A percentile compares a stretch with the other conserved stretches of the same genome.
Evolutionary conservation across 2,113 vertebrate species (phyloP).

Genomic region (Mormyrus iriodes): DNA sequence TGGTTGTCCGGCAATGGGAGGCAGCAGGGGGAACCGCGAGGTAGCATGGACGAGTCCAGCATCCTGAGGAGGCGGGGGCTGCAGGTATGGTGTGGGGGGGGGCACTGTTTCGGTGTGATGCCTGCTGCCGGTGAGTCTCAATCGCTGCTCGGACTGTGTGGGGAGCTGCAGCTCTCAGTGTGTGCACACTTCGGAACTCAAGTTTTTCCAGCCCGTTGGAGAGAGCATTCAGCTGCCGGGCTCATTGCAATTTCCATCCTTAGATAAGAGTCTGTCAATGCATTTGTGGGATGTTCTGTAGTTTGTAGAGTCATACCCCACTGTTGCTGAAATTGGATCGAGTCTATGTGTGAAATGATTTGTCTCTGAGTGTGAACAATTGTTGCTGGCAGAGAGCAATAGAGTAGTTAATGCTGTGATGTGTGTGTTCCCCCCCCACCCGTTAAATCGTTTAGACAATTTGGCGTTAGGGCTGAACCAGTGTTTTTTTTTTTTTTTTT

Average conservation of each 20-base stretch:
- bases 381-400: neutral
- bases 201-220: neutral
- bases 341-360: neutral
- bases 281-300: neutral
- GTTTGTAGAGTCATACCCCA: neutral
- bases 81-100: conserved; percentile 69
- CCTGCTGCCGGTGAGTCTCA: neutral
- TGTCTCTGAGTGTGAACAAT: neutral
- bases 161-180: neutral
- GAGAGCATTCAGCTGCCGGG: neutral
- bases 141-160: neutral
- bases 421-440: neutral
- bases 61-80: conserved; percentile 85
- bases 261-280: neutral
- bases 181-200: neutral
- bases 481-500: neutral
- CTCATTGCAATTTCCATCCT: neutral
- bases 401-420: neutral
- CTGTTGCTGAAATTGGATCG: neutral
- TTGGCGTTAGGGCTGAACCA: neutral
- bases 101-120: neutral
- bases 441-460: neutral
- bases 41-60: conserved; percentile 84
- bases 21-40: conserved; percentile 54
- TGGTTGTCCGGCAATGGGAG: conserved; percentile 66